Percentiles rank a stretch among this genome's conserved stretches.
phyloP scores from a whole-genome alignment of 2,113 vertebrate genomes.

The Nycticebus coucang region DNA sequence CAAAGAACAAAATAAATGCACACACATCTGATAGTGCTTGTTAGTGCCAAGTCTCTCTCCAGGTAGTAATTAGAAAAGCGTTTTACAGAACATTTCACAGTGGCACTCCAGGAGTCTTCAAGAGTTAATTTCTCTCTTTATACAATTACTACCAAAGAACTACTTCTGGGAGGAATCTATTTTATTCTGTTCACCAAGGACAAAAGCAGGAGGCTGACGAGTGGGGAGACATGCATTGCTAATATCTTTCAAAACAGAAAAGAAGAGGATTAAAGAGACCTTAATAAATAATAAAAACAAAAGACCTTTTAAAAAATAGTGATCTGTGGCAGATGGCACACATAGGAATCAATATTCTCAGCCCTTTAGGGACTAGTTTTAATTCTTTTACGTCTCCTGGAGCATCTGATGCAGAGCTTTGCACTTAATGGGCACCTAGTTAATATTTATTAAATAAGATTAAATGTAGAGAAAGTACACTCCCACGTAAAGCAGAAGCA shows the following conservation, averaged over 20 bases:
- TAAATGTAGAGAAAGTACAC: background rate
- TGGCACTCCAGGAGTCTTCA: background rate
- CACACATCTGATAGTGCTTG: background rate
- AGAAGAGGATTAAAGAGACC: constrained; percentile 34
- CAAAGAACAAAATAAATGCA: background rate
- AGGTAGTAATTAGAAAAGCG: constrained; percentile 39
- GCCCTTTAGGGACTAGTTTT: constrained; percentile 15
- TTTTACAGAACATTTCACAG: constrained; percentile 8
- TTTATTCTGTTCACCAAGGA: constrained; percentile 34
- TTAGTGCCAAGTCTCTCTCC: background rate
- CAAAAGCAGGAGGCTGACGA: background rate
- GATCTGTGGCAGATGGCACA: constrained; percentile 54
- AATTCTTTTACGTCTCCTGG: constrained; percentile 33
- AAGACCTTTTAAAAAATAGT: constrained; percentile 59
- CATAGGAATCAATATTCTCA: constrained; percentile 51
- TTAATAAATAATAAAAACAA: constrained; percentile 62
- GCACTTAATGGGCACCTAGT: constrained; percentile 6
- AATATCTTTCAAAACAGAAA: constrained; percentile 49
- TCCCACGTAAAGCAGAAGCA: background rate
- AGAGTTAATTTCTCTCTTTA: constrained; percentile 58
- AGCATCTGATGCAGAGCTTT: constrained; percentile 56
- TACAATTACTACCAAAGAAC: constrained; percentile 25
- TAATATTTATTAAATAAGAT: constrained; percentile 56
- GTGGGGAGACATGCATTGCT: background rate
- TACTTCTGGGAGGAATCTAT: constrained; percentile 33